Conservation (phyloP, 2,797 vertebrate species). For the Serranus cabrilla region DNA sequence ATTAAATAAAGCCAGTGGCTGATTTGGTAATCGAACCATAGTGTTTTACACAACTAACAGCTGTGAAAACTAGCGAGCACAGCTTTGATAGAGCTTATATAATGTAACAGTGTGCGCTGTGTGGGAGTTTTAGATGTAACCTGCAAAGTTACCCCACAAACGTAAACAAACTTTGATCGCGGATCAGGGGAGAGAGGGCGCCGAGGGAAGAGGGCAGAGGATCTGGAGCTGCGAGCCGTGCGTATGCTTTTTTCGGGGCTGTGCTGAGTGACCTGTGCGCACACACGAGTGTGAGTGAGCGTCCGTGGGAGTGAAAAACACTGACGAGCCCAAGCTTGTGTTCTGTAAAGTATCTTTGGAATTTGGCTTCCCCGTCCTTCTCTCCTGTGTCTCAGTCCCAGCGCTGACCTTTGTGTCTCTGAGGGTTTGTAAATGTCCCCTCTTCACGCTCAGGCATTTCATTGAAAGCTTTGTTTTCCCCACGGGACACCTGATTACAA, state of each 20-base stretch:
- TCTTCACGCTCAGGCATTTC: slow-evolving; percentile 52
- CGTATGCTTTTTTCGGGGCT: slow-evolving; percentile 35
- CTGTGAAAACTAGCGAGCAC: slow-evolving; percentile 46
- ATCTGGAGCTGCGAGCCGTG: slow-evolving; percentile 41
- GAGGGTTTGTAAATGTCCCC: slow-evolving; percentile 46
- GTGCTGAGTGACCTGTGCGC: slow-evolving; percentile 56
- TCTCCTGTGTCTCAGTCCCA: slow-evolving; percentile 36
- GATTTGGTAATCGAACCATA: slow-evolving; percentile 48
- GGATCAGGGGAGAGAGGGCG: slow-evolving; percentile 45
- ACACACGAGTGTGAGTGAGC: slow-evolving; percentile 42
- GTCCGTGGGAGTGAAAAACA: slow-evolving; percentile 63
- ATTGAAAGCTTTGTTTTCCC: slow-evolving; percentile 53
- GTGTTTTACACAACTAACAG: slow-evolving; percentile 67
- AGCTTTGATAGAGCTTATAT: slow-evolving; percentile 70
- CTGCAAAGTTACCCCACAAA: slow-evolving; percentile 73
- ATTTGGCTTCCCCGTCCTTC: slow-evolving; percentile 67
- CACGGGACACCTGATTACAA: slow-evolving; percentile 60
- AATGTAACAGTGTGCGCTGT: slow-evolving; percentile 60
- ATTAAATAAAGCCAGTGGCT: slow-evolving; percentile 31
- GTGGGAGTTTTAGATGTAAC: slow-evolving; percentile 76
- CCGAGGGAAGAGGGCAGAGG: slow-evolving; percentile 52
- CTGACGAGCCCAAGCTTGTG: slow-evolving; percentile 75
- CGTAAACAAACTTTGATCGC: slow-evolving; percentile 78
- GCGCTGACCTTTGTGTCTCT: slow-evolving; percentile 40
- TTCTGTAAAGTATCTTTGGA: slow-evolving; percentile 80